A percentile compares a stretch with the other conserved stretches of the same genome.
These are phyloP conservation scores for Hycleus phaleratus DNA, from an alignment of 1,140 invertebrate genomes.

Conservation along the genomic window DNA sequence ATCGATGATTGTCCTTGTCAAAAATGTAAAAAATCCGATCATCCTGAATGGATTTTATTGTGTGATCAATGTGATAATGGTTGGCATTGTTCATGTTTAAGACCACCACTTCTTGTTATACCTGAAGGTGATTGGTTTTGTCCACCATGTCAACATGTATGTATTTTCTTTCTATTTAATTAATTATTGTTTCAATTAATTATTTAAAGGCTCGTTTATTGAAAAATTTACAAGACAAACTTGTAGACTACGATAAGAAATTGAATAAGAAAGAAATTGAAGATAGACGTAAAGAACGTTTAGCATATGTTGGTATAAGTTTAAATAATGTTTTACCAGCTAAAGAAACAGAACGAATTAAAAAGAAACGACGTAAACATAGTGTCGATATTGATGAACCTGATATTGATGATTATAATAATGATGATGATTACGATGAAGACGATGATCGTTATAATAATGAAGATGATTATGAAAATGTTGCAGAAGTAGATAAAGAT, in stretches of 20 bases:
- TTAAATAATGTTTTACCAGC: conserved; percentile 61
- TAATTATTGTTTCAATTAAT: neutral
- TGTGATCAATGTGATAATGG: conserved; percentile 92
- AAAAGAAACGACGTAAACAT: conserved; percentile 34
- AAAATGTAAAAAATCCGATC: conserved; percentile 80
- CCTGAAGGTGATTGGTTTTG: conserved; percentile 97
- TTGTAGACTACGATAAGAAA: conserved; percentile 54
- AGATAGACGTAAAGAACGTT: conserved; percentile 59
- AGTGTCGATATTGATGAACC: conserved; percentile 27
- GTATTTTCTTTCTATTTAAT: conserved; percentile 25
- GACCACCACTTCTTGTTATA: conserved; percentile 83
- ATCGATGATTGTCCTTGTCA: conserved; percentile 71
- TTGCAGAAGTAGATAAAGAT: conserved; percentile 28
- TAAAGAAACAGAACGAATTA: conserved; percentile 36
- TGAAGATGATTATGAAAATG: conserved; percentile 36
- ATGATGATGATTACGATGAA: conserved; percentile 36
- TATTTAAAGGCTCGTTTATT: conserved; percentile 60
- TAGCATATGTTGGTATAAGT: conserved; percentile 70
- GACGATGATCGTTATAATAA: conserved; percentile 24
- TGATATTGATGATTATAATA: conserved; percentile 11
- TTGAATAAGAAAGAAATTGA: conserved; percentile 57
- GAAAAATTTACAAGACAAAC: conserved; percentile 54
- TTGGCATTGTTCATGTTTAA: conserved; percentile 90
- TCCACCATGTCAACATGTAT: conserved; percentile 85
- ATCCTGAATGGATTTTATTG: conserved; percentile 92